phyloP scores from a whole-genome alignment of 2,113 vertebrate genomes.

The Pseudorasbora parva region DNA sequence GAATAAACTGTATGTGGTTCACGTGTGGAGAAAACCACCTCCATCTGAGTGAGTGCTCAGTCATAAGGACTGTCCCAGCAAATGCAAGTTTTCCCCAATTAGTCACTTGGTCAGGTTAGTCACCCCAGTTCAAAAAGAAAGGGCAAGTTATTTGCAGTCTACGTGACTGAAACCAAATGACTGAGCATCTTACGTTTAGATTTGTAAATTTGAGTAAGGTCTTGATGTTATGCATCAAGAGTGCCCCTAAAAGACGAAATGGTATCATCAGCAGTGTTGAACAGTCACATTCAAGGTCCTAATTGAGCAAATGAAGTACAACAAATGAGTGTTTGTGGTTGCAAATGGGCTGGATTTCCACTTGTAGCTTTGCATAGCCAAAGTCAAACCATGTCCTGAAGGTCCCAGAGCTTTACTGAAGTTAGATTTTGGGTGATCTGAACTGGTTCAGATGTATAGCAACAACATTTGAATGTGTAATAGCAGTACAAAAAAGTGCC shows the following conservation, averaged over 20 bases:
- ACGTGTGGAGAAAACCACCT: conserved; percentile 63
- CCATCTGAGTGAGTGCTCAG: conserved; percentile 40
- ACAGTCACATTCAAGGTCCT: background rate
- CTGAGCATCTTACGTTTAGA: background rate
- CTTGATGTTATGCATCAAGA: conserved; percentile 1
- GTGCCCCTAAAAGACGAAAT: background rate
- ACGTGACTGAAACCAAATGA: background rate
- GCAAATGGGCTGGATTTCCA: background rate
- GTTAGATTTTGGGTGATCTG: background rate
- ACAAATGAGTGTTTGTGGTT: background rate
- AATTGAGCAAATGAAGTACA: background rate
- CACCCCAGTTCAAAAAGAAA: conserved; percentile 63
- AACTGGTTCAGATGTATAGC: background rate
- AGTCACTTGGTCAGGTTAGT: conserved; percentile 64
- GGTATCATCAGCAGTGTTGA: background rate
- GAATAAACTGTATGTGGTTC: conserved; percentile 63
- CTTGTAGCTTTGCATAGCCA: background rate
- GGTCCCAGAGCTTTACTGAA: background rate
- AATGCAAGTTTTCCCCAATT: conserved; percentile 66
- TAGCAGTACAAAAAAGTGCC: background rate
- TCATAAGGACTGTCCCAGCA: conserved; percentile 66
- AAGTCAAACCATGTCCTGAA: background rate
- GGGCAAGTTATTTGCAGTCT: conserved; percentile 62
- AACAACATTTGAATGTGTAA: background rate
- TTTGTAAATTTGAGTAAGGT: background rate